Conservation (phyloP, 2,797 vertebrate genomes). For the Tarsius wallacei region DNA sequence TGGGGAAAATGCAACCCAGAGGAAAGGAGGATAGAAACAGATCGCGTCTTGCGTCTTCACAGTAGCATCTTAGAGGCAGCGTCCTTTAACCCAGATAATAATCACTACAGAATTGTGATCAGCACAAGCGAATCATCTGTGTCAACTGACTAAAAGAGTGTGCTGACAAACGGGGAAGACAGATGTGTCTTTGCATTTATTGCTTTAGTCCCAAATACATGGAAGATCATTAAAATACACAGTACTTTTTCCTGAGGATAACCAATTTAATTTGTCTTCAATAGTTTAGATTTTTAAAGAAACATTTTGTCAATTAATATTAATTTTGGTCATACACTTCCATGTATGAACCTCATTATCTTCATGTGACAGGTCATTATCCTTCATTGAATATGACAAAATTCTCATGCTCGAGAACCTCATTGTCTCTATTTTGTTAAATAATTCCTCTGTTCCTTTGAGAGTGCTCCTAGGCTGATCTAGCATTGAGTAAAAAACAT, state of each 20-base stretch:
- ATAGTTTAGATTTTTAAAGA: neutral
- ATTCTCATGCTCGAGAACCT: slow-evolving; percentile 4
- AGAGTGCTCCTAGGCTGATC: neutral
- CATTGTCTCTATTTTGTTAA: neutral
- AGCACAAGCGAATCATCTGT: neutral
- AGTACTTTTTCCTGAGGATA: neutral
- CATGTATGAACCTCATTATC: neutral
- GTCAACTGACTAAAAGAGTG: neutral
- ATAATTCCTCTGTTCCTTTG: slow-evolving; percentile 11
- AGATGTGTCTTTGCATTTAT: slow-evolving; percentile 33
- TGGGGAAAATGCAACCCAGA: neutral
- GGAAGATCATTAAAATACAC: slow-evolving; percentile 46
- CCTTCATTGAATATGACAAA: slow-evolving; percentile 52
- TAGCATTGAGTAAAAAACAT: slow-evolving; percentile 16
- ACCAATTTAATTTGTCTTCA: slow-evolving; percentile 17
- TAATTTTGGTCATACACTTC: slow-evolving; percentile 15
- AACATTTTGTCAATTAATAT: neutral
- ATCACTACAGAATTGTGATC: slow-evolving; percentile 41
- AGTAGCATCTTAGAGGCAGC: neutral
- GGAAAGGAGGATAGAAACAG: neutral
- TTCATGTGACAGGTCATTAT: neutral
- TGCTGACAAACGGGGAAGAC: neutral
- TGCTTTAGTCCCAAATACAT: neutral
- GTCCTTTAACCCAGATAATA: slow-evolving; percentile 31
- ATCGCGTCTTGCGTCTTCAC: neutral